Percentiles rank a stretch among this genome's conserved stretches.
Conservation (phyloP, 1,140 invertebrate species). For the Drosophila melanogaster region Release_6_plus_ISO1_MT NT_033777.3:14843001-14843500, state of each 20-base stretch:
- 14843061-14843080: not conserved
- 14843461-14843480: slow-evolving; percentile 66
- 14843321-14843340: slow-evolving; percentile 65
- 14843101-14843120: too few species aligned
- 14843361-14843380: slow-evolving; percentile 23
- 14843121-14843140: too few species aligned
- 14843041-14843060: slow-evolving; percentile 1
- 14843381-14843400: slow-evolving; percentile 54
- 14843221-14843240: slow-evolving; percentile 18
- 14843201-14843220: not conserved
- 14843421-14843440: slow-evolving; percentile 50
- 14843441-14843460: slow-evolving; percentile 71
- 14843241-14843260: slow-evolving; percentile 22
- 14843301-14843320: slow-evolving; percentile 59
- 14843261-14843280: slow-evolving; percentile 45
- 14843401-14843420: slow-evolving; percentile 51
- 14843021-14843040: slow-evolving; percentile 2
- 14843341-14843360: slow-evolving; percentile 72
- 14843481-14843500: slow-evolving; percentile 25
- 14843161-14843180: not conserved
- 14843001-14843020: slow-evolving; percentile 17
- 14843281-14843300: slow-evolving; percentile 70
- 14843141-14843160: too few species aligned
- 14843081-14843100: not conserved
- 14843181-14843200: not conserved